phyloP scores from a whole-genome alignment of 2,113 vertebrate genomes.

The Rutilus rutilus region DNA sequence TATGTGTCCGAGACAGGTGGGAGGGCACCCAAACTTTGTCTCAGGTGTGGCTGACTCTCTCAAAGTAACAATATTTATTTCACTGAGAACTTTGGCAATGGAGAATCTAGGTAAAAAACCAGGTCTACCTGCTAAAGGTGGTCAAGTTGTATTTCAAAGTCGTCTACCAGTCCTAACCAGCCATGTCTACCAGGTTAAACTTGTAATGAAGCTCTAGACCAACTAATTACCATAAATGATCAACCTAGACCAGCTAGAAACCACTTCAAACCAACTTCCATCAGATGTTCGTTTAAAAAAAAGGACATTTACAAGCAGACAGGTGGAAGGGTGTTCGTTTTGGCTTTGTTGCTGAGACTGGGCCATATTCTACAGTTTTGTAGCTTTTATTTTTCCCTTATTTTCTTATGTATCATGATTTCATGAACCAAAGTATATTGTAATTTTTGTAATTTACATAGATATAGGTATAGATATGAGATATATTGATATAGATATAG shows the following conservation, averaged over 20 bases:
- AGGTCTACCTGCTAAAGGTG: neutral
- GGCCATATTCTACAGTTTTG: neutral
- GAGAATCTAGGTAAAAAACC: neutral
- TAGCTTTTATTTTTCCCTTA: neutral
- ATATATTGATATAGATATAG: too few relatives aligned
- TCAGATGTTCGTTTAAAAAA: neutral
- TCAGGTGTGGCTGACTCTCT: neutral
- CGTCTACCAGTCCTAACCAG: neutral
- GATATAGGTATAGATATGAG: too few relatives aligned
- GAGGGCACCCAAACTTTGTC: constrained; percentile 12
- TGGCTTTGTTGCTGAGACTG: too few relatives aligned
- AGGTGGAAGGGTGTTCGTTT: neutral
- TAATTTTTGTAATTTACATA: too few relatives aligned
- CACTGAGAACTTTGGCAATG: neutral
- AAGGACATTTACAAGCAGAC: neutral
- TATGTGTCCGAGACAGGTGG: constrained; percentile 13
- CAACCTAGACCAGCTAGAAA: neutral
- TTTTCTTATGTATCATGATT: neutral
- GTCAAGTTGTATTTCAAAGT: neutral
- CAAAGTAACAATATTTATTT: neutral
- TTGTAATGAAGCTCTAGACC: neutral
- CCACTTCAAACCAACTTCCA: neutral
- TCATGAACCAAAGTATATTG: neutral
- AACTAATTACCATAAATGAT: neutral
- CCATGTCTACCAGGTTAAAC: neutral